Base-by-base conservation (phyloP, 2,888 invertebrate genomes). In the Spicauda simplicius region DNA sequence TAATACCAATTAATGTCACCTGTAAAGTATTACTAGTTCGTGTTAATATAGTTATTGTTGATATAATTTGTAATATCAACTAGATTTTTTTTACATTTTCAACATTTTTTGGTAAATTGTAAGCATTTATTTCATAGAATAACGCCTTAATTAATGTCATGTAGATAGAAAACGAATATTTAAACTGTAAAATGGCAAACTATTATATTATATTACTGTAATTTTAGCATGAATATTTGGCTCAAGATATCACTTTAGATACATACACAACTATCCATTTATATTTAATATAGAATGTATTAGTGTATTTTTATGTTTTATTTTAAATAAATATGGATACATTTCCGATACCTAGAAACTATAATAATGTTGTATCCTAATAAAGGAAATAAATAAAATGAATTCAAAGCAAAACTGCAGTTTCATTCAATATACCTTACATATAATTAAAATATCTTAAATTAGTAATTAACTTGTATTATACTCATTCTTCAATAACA, bases 1-100 rank as follows among this genome's bases (percentile, higher is more conserved):
- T 73, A 74, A 65, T 45, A 75, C 70, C 30, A 73, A 73, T 76
- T 76, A 79, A 72, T 72, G 79, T 77, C 75, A 80, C 78, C 83
- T 84, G 76, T 84, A 83, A 84, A 87, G 87, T 90, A 90, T 88
- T 88, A 90, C 80, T 87, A 88, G 82, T 80, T 73, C 76, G 78
- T 82, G 80, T 84, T 80, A 79, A 80, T 76, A 71, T 74, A 68
- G 53, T 55, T 48, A 55, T 65, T 41, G 41, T 41, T 37, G 37
- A 37, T 11, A 37, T 37, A 37, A 37, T 37, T 11, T 37, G 37
- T 37, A 37, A 37, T 2, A n/a, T 11, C 4, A 8, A 37, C 2
- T 37, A 7, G 2, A 8, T 11, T 41, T 41, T 33, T 6, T 41
- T 41, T 3, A 14, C 10, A 41, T 41, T 41, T 41, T 41, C 14